Evolutionary conservation across 2,797 vertebrate species (phyloP).

Genomic region (Crossoptilon crossoptilon): DNA sequence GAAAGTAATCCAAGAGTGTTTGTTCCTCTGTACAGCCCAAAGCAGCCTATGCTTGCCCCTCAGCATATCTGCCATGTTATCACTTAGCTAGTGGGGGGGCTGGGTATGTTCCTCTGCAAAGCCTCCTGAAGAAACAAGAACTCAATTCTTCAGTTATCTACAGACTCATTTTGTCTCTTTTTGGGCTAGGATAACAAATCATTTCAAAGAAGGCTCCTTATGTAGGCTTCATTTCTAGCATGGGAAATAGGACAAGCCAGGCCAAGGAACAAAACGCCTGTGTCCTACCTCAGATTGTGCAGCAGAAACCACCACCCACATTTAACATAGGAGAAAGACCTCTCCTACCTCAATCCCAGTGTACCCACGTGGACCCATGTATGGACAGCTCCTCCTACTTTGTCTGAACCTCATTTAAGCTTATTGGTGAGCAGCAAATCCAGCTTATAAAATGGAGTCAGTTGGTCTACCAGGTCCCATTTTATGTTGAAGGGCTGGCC

Average conservation of each 20-base stretch:
- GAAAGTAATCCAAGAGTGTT: neutral
- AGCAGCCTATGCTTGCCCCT: neutral
- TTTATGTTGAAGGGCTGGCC: neutral
- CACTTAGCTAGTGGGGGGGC: fast-evolving
- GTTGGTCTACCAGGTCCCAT: neutral
- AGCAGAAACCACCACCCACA: neutral
- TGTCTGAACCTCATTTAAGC: neutral
- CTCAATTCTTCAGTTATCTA: neutral
- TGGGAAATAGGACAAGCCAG: neutral
- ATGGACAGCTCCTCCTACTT: neutral
- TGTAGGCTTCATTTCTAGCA: neutral
- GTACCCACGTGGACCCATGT: neutral
- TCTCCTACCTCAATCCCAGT: neutral
- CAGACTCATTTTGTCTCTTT: neutral
- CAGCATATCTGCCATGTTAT: neutral
- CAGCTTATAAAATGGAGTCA: neutral
- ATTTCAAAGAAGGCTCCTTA: neutral
- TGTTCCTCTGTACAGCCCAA: neutral
- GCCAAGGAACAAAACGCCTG: neutral
- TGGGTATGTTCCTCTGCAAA: fast-evolving
- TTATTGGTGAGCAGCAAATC: neutral
- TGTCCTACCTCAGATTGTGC: fast-evolving
- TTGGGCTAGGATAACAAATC: neutral
- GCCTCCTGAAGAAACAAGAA: neutral
- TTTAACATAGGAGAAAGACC: neutral